Evolutionary conservation across 53 echinoderm and acorn worm genomes (phyloP).

Genomic region (Echinarachnius parma): DNA sequence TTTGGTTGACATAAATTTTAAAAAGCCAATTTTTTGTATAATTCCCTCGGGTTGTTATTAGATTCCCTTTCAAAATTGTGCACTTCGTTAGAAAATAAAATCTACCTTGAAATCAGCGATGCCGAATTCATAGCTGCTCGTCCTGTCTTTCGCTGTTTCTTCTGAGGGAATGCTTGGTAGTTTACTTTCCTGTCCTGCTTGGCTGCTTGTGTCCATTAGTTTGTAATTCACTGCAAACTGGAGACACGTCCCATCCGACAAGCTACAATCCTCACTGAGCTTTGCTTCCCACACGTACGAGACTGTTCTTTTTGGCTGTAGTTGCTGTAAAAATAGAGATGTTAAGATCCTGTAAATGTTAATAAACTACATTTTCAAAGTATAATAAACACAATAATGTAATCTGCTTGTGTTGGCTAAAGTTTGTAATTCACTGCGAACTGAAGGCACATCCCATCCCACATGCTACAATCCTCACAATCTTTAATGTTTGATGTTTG

Average conservation of each 20-base stretch:
- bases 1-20: no score
- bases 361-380: no score
- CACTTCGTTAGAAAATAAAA: not conserved
- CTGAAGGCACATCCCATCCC: no score
- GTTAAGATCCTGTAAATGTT: no score
- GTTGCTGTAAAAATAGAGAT: constrained; percentile 12
- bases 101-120: constrained; percentile 57
- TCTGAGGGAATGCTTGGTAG: no score
- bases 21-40: not conserved
- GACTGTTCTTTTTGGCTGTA: constrained; percentile 45
- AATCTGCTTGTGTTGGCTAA: no score
- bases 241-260: not conserved
- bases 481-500: no score
- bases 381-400: no score
- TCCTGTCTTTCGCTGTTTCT: no score
- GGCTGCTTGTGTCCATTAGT: not conserved
- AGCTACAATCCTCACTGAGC: not conserved
- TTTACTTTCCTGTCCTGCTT: no score
- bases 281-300: constrained; percentile 65
- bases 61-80: not conserved
- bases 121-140: constrained; percentile 27
- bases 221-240: constrained; percentile 19
- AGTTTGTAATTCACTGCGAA: no score
- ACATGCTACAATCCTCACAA: no score
- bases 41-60: not conserved